Evolutionary conservation across 1,140 invertebrate species (phyloP).

Genomic region (Cepaea nemoralis): DNA sequence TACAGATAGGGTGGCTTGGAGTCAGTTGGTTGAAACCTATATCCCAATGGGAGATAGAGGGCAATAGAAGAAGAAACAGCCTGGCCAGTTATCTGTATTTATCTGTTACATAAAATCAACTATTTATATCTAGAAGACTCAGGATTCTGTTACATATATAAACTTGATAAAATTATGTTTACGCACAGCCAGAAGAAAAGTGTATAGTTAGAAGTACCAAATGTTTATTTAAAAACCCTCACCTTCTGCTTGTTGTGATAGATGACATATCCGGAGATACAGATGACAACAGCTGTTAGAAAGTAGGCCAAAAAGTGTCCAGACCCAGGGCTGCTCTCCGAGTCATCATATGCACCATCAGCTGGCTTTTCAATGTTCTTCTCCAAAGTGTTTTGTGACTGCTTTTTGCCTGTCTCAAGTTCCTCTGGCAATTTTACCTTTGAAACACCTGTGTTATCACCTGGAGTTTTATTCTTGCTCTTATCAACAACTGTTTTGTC

Average conservation of each 20-base stretch:
- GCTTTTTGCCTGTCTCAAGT: neutral
- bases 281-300: slow-evolving; percentile 75
- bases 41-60: too few relatives aligned
- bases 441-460: neutral
- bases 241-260: slow-evolving; percentile 82
- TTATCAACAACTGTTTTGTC: neutral
- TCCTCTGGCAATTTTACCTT: neutral
- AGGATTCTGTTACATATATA: too few relatives aligned
- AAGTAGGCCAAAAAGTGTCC: slow-evolving; percentile 79
- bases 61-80: too few relatives aligned
- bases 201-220: too few relatives aligned
- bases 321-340: slow-evolving; percentile 41
- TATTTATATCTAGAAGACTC: too few relatives aligned
- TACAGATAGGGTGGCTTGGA: too few relatives aligned
- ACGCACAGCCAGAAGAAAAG: too few relatives aligned
- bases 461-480: neutral
- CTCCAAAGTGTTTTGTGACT: neutral
- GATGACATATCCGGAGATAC: slow-evolving; percentile 76
- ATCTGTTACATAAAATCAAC: too few relatives aligned
- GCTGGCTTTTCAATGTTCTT: neutral
- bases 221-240: slow-evolving; percentile 37
- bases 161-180: too few relatives aligned
- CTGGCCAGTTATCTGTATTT: too few relatives aligned
- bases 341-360: neutral
- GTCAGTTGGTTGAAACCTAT: too few relatives aligned